A percentile compares a stretch with the other conserved stretches of the same genome.
phyloP scores from a whole-genome alignment of 1,140 invertebrate species.

The Pseudoatta argentina region DNA sequence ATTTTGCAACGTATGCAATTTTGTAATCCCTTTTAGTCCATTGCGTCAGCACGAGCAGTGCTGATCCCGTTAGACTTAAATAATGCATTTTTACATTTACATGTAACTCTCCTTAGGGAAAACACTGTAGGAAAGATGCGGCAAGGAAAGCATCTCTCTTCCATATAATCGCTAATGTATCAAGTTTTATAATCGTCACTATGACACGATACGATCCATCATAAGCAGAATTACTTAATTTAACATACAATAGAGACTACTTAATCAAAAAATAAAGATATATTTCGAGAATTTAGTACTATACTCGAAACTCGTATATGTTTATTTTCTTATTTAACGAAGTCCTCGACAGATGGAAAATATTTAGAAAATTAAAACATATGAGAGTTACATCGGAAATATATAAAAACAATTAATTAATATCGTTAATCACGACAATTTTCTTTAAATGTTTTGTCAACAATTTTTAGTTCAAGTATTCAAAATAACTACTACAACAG shows the following conservation, averaged over 20 bases:
- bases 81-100: slow-evolving; percentile 56
- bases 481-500: slow-evolving; percentile 18
- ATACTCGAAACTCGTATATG: not conserved
- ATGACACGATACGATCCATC: slow-evolving; percentile 6
- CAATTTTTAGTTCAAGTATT: slow-evolving; percentile 31
- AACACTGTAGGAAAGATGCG: slow-evolving; percentile 17
- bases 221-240: slow-evolving; percentile 15
- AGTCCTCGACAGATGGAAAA: not conserved
- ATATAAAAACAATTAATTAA: slow-evolving; percentile 20
- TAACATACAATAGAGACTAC: not conserved
- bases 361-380: not conserved
- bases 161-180: slow-evolving; percentile 43
- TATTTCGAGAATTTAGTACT: not conserved
- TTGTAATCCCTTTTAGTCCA: slow-evolving; percentile 33
- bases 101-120: slow-evolving; percentile 48
- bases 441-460: slow-evolving; percentile 27
- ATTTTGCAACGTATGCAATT: slow-evolving; percentile 17
- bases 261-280: slow-evolving; percentile 4
- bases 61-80: slow-evolving; percentile 48
- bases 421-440: slow-evolving; percentile 16
- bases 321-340: not conserved
- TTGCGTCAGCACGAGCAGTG: slow-evolving; percentile 3
- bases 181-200: slow-evolving; percentile 33
- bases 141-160: slow-evolving; percentile 34
- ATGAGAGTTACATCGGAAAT: not conserved